Percentiles rank a stretch among this genome's conserved stretches.
These are phyloP conservation scores for Phasianus colchicus DNA, from an alignment of 2,113 vertebrate genomes.

Conservation along the genomic window DNA sequence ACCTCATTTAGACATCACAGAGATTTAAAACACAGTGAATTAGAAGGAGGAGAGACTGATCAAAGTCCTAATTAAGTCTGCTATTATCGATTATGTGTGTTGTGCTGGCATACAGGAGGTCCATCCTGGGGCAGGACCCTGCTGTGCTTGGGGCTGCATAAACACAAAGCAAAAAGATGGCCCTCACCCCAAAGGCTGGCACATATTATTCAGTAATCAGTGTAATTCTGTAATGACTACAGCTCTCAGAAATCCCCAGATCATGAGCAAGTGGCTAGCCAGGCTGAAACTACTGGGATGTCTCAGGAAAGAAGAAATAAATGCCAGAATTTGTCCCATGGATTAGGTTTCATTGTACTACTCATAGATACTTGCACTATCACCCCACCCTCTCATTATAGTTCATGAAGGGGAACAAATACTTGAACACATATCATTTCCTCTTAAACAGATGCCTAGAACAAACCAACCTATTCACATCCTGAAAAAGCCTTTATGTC, in stretches of 20 bases:
- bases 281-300: not conserved
- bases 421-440: not conserved
- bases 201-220: not conserved
- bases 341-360: constrained; percentile 18
- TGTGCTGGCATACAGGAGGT: not conserved
- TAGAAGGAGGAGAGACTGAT: constrained; percentile 29
- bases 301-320: constrained; percentile 7
- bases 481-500: not conserved
- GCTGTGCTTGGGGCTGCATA: not conserved
- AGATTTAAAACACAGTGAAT: constrained; percentile 7
- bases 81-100: constrained; percentile 56
- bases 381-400: not conserved
- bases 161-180: constrained; percentile 6
- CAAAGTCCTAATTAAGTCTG: constrained; percentile 57
- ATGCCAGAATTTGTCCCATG: not conserved
- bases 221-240: not conserved
- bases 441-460: not conserved
- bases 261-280: not conserved
- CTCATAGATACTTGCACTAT: not conserved
- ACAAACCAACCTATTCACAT: not conserved
- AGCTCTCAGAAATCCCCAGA: not conserved
- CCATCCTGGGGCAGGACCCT: constrained; percentile 33
- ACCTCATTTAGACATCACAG: constrained; percentile 38
- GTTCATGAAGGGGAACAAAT: not conserved
- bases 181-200: not conserved